These are phyloP conservation scores for Rotaria socialis DNA, from an alignment of 2,888 invertebrate genomes.

Conservation along the genomic window DNA sequence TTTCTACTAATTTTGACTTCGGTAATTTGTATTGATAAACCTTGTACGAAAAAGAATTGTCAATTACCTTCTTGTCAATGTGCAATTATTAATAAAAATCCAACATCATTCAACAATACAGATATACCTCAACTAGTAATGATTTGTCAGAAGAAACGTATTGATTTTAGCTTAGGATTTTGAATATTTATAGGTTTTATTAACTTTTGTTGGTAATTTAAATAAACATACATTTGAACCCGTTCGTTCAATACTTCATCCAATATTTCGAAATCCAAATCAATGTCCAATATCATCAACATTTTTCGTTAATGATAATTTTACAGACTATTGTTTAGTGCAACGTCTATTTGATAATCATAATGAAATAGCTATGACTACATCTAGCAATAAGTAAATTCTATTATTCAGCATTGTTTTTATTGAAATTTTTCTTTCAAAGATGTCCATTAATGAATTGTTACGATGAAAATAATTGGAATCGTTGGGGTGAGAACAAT, in stretches of 20 bases:
- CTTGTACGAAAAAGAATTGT: not conserved
- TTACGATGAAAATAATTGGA: constrained; percentile 38
- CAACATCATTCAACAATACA: not conserved
- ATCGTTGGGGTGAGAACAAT: constrained; percentile 15
- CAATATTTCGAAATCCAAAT: constrained; percentile 43
- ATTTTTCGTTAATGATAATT: constrained; percentile 41
- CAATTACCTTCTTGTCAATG: not conserved
- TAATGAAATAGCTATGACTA: constrained; percentile 41
- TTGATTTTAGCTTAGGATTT: too few relatives aligned
- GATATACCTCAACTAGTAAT: constrained; percentile 2
- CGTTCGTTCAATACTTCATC: constrained; percentile 39
- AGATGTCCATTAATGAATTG: constrained; percentile 46
- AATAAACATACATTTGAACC: not conserved
- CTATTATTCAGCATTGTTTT: not conserved
- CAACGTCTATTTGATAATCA: constrained; percentile 44
- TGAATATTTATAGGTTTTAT: not conserved
- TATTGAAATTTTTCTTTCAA: not conserved
- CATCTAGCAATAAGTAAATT: constrained; percentile 31
- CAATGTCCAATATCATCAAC: constrained; percentile 45
- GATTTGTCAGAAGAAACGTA: not conserved
- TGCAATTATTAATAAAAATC: not conserved
- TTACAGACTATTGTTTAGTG: constrained; percentile 44
- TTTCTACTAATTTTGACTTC: not conserved
- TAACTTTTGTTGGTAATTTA: constrained; percentile 34
- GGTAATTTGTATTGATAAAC: not conserved